Evolutionary conservation across 1,140 invertebrate genomes (phyloP).

Genomic region (Vanessa atalanta): DNA sequence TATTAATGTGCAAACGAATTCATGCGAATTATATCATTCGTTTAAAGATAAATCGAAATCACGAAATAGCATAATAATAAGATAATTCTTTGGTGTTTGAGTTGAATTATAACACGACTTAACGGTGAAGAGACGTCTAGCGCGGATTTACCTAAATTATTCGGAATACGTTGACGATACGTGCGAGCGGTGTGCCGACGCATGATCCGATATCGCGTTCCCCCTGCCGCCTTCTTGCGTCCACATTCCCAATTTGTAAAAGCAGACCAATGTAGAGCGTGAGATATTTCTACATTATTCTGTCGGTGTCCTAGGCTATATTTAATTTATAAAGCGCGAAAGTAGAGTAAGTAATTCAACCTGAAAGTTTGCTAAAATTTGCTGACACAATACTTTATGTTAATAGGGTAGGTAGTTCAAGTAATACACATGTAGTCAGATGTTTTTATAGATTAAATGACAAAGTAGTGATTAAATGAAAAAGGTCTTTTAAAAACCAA

Average conservation of each 20-base stretch:
- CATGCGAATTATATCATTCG: constrained; percentile 34
- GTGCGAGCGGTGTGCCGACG: constrained; percentile 46
- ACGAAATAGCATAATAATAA: constrained; percentile 65
- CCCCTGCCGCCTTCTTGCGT: constrained; percentile 25
- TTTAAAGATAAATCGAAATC: constrained; percentile 60
- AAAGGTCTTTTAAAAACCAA: constrained; percentile 50
- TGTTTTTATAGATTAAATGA: constrained; percentile 44
- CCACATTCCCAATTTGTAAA: constrained; percentile 36
- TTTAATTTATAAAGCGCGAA: neutral
- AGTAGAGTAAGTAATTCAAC: neutral
- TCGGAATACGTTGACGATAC: constrained; percentile 65
- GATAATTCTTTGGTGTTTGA: constrained; percentile 61
- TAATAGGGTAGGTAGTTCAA: neutral
- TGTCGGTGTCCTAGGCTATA: neutral
- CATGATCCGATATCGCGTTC: constrained; percentile 48
- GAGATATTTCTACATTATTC: constrained; percentile 44
- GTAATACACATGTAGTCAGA: constrained; percentile 1
- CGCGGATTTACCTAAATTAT: constrained; percentile 75
- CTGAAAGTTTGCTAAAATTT: neutral
- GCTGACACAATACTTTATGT: neutral
- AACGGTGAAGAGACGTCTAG: constrained; percentile 71
- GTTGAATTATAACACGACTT: constrained; percentile 65
- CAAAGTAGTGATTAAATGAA: constrained; percentile 47
- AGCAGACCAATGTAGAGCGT: constrained; percentile 48
- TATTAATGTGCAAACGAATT: constrained; percentile 41